Base-by-base conservation (phyloP, 2,888 invertebrate genomes). In the Uloborus plumipes region DNA sequence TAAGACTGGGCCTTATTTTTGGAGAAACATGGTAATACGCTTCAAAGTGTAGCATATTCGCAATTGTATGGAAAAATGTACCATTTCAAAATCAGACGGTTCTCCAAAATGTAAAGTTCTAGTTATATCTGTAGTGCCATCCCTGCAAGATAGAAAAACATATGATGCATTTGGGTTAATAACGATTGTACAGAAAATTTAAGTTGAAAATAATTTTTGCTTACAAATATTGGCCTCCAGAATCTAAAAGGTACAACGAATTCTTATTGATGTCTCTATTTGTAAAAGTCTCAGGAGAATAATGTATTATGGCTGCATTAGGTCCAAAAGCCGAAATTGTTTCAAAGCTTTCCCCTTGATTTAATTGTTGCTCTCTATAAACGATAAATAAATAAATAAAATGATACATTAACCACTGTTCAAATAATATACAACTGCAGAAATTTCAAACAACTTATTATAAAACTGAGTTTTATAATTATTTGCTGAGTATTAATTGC, bases 71-170 rank as follows among this genome's bases (percentile, higher is more conserved):
- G 39, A 11, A 55, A 55, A 14, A 18, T 26, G 26, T 79, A 85
- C 85, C 73, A 92, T 92, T 88, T 94, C 93, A 64, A 93, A 92
- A 0, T 90, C 89, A 0, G 93, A 92, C 1, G 97, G 96, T 7
- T 90, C 90, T 0, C 97, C 97, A 88, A 94, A 94, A 89, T 97
- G 96, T 26, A 96, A 90, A 0, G 97, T 97, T 82, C 97, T 92
- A 0, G 96, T 95, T 0, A 97, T 93, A 87, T 96, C 94, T 2
- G 97, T 97, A 0, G 97, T 97, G 22, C 97, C 97, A 90, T 97
- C 96, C 92, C 91, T 89, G 77, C 13, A 69, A 66, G 14, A 64
- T n/a, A 59, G 2, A 50, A 67, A 71, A 55, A 53, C 1, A 49
- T 0, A 26, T 22, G 14, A 14, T 4, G 31, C 53, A 39, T 53